phyloP scores from a whole-genome alignment of 2,113 vertebrate genomes.

The Aphelocoma coerulescens region DNA sequence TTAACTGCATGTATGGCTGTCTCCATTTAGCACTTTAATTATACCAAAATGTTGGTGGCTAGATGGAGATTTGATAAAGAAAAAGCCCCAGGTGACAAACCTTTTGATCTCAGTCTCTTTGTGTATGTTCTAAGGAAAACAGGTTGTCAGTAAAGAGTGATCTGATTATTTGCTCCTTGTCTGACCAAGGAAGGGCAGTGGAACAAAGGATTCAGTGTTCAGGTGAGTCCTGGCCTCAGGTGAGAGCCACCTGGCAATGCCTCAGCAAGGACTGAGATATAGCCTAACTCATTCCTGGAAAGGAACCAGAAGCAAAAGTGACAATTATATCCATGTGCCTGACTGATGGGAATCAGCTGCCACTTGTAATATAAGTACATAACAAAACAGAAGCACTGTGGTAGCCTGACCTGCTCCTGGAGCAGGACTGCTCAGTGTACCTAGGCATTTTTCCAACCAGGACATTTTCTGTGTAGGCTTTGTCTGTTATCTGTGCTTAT shows the following conservation, averaged over 20 bases:
- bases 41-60: not conserved
- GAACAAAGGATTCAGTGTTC: constrained; percentile 17
- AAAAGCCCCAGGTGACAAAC: not conserved
- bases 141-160: not conserved
- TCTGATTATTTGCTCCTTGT: not conserved
- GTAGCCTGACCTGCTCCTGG: not conserved
- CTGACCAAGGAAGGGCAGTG: not conserved
- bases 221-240: not conserved
- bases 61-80: not conserved
- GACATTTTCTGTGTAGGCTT: not conserved
- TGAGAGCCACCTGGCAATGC: not conserved
- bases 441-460: not conserved
- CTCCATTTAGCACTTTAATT: not conserved
- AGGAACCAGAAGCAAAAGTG: not conserved
- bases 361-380: not conserved
- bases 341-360: not conserved
- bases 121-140: not conserved
- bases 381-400: not conserved
- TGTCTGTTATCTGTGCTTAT: not conserved
- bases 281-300: not conserved
- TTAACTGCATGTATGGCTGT: not conserved
- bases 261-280: not conserved
- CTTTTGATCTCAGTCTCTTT: not conserved
- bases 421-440: not conserved
- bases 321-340: not conserved